Conservation (phyloP, 2,888 invertebrate genomes). For the Cataglyphis cursor region DNA sequence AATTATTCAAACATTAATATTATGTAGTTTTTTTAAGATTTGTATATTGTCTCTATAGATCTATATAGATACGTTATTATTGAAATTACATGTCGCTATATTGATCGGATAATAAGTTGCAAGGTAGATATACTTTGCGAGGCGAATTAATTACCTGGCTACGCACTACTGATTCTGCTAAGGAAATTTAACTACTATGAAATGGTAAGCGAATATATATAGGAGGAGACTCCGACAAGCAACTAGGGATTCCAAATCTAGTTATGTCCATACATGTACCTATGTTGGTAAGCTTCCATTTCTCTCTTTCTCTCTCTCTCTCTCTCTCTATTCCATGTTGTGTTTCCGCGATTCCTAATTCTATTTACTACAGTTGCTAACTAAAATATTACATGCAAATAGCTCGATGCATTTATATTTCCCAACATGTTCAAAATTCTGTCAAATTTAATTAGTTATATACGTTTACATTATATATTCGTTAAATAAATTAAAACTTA, state of each 20-base stretch:
- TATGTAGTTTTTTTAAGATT: background rate
- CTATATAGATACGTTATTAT: background rate
- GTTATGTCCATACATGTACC: conserved; percentile 55
- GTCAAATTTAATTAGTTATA: background rate
- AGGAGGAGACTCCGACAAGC: conserved; percentile 45
- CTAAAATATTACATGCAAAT: conserved; percentile 68
- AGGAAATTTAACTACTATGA: conserved; percentile 55
- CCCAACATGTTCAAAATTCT: background rate
- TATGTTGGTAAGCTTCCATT: conserved; percentile 44
- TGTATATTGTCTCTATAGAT: background rate
- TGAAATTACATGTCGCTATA: background rate
- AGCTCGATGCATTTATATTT: conserved; percentile 55
- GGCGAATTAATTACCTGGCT: conserved; percentile 37
- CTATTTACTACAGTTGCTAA: conserved; percentile 52
- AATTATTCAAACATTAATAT: background rate
- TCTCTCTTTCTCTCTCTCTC: conserved; percentile 10
- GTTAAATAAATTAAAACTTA: conserved; percentile 46
- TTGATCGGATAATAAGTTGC: conserved; percentile 11
- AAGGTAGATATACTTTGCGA: background rate
- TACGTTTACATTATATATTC: background rate
- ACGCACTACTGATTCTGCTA: conserved; percentile 37
- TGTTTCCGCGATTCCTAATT: conserved; percentile 68
- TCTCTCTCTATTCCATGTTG: conserved; percentile 54
- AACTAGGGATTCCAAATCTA: conserved; percentile 50
- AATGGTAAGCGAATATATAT: conserved; percentile 51